Evolutionary conservation across 2,113 vertebrate genomes (phyloP), one percentile per base, ranked within the genome.

Genomic region (Grallaria varia): DNA sequence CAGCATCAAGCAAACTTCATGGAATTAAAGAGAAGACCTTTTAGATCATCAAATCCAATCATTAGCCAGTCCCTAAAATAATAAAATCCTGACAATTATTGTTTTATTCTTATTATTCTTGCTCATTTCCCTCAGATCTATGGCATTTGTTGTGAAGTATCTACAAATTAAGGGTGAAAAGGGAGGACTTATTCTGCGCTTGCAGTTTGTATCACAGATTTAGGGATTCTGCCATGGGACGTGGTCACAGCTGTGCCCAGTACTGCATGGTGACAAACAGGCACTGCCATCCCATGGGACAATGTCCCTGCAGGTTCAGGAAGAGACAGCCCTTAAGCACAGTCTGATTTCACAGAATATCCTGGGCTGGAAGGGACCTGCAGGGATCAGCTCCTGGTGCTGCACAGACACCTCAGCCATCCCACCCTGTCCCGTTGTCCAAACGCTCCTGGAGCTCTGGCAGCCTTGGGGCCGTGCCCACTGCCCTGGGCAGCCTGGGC

Each of bases 171-270:
- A 22, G 24, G 59, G 42, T 44, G 67, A 24, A 67, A 75, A 33
- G 12, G 19, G 30, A 59, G 39, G 27, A 37, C 81, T 74, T 35
- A 30, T 60, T 85, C 52, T 2, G 2, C 27, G 50, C n/a, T 60
- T 33, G 22, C 2, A 15, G 39, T 27, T 72, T 40, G 20, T 24
- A 6, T 3, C 23, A 20, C 18, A 7, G 37, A 12, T 25, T 6
- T 10, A 3, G 24, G n/a, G 42, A 9, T 37, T 8, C 39, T 30
- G 18, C 50, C 20, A 1, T 0, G 20, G 40, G 7, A 22, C 1
- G 0, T 6, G 66, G 74, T 13, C 40, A 15, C 0, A 1, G 16
- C 21, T 25, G 19, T 3, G 7, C 47, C 33, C 1, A 6, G 39
- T 15, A 50, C 53, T n/a, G 44, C 2, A 17, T 12, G 8, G 79